A percentile compares a stretch with the other conserved stretches of the same genome.
phyloP scores from a whole-genome alignment of 2,113 vertebrate species.

The Tautogolabrus adspersus region DNA sequence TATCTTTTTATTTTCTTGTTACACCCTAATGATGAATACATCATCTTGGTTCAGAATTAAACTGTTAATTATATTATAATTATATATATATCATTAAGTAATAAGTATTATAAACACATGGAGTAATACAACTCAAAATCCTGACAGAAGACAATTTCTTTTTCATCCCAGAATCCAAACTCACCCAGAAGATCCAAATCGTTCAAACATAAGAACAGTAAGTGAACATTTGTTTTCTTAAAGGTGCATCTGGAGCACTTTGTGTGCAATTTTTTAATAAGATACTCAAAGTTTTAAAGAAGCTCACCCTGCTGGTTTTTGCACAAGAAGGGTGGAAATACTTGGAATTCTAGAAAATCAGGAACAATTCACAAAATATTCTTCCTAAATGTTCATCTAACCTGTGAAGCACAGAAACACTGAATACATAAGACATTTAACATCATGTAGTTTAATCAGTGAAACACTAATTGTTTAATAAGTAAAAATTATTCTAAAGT shows the following conservation, averaged over 20 bases:
- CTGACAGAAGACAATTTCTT: not conserved
- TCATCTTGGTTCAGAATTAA: not conserved
- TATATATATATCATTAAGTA: not conserved
- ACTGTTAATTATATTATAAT: not conserved
- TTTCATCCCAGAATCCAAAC: slow-evolving; percentile 91
- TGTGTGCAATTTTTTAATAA: not conserved
- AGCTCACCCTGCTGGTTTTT: not conserved
- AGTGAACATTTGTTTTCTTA: slow-evolving; percentile 59
- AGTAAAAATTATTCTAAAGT: too few relatives aligned
- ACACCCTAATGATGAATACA: not conserved
- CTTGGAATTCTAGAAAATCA: not conserved
- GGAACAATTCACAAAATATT: not conserved
- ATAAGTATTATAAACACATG: not conserved
- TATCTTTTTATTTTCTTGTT: slow-evolving; percentile 72
- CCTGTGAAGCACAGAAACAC: not conserved
- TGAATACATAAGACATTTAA: not conserved
- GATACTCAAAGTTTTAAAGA: too few relatives aligned
- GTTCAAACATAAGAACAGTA: slow-evolving; percentile 97
- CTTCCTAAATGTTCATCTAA: not conserved
- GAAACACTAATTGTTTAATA: too few relatives aligned
- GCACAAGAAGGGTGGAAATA: not conserved
- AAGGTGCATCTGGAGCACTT: not conserved
- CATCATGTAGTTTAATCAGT: too few relatives aligned
- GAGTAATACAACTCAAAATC: not conserved
- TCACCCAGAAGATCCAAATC: slow-evolving; percentile 98